Base-by-base conservation (phyloP, 2,113 vertebrate species). In the Nesogale talazaci region DNA sequence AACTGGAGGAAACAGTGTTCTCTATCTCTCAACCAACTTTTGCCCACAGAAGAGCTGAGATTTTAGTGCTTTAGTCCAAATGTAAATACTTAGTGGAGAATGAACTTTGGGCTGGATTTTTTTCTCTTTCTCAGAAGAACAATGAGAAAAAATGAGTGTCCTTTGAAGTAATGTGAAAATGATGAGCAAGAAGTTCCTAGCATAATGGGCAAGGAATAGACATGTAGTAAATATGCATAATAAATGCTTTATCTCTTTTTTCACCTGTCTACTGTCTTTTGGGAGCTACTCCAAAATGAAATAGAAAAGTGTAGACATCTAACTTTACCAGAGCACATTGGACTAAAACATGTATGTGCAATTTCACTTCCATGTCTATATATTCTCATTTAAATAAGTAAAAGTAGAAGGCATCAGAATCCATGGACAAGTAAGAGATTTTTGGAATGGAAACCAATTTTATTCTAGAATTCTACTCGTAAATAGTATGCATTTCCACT, bases 401-500 rank as follows among this genome's bases (percentile, higher is more conserved):
- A 63, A 77, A 59, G 2, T 80, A 34, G 31, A 22, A 10, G n/a
- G 90, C 25, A 34, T 57, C 1, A 80, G 92, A 87, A 83, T 70
- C 3, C 8, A 29, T 70, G 5, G 15, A 88, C 65, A 89, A 72
- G 16, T 46, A 84, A 88, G 40, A 87, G 57, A 84, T 59, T 81
- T 85, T n/a, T 79, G 14, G 1, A 69, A 80, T 84, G 12, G 14
- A 56, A 69, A 61, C 22, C 27, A 40, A 19, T 4, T 57, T 23
- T 91, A 23, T 11, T 91, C n/a, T 87, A 70, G 9, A 70, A 81
- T n/a, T 94, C 90, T 84, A 61, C 88, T 86, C 17, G 59, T 6
- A 86, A 77, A 85, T 61, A 59, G 31, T 83, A 61, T 6, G 52
- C 52, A 69, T 75, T 72, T 76, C 6, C 20, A 36, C 57, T 72